Conservation (phyloP, 2,797 vertebrate species). For the Avahi laniger region DNA sequence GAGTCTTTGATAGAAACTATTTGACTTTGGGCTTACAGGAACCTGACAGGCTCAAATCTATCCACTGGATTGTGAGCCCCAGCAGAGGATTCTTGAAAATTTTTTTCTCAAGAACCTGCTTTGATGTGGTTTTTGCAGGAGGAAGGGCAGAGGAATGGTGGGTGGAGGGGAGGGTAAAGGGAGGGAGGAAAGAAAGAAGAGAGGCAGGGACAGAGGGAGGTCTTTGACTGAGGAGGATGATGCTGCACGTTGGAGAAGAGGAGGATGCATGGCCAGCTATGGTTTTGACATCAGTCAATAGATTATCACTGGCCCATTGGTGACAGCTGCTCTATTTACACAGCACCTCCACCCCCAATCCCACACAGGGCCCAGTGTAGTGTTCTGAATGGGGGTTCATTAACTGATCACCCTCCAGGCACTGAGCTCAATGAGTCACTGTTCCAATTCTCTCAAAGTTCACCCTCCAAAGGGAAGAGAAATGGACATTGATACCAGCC, state of each 20-base stretch:
- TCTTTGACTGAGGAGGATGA: neutral
- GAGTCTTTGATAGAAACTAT: neutral
- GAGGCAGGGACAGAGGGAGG: fast-evolving
- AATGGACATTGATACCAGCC: neutral
- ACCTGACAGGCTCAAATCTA: neutral
- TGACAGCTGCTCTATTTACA: constrained; percentile 33
- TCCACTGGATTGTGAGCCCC: neutral
- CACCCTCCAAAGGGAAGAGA: neutral
- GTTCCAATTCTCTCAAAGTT: neutral
- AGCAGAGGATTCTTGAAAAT: neutral
- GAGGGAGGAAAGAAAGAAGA: neutral
- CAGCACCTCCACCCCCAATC: no score
- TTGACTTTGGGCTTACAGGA: neutral
- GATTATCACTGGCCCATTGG: neutral
- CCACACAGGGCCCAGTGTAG: constrained; percentile 6
- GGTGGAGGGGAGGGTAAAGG: fast-evolving
- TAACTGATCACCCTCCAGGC: neutral
- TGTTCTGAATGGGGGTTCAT: constrained; percentile 14
- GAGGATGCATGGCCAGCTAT: neutral
- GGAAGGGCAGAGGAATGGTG: neutral
- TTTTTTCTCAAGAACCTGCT: neutral
- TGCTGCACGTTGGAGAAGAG: neutral
- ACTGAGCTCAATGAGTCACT: neutral
- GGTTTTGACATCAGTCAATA: neutral
- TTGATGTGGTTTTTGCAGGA: neutral